phyloP scores from a whole-genome alignment of 92 coral and sea anemone genomes.

The Porites rus region DNA sequence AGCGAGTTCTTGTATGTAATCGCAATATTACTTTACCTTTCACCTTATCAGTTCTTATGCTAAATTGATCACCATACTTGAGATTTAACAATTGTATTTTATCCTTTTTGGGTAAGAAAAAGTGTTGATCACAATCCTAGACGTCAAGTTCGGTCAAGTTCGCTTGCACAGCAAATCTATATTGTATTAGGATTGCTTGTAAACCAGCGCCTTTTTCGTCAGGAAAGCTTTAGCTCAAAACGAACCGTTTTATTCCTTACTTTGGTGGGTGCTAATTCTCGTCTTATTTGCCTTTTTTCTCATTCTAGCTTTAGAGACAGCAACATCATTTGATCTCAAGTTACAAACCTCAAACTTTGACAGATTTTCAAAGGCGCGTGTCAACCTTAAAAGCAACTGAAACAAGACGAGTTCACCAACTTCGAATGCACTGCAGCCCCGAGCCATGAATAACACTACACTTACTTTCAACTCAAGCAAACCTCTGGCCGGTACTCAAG shows the following conservation, averaged over 20 bases:
- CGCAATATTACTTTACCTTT: neutral
- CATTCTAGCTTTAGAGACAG: neutral
- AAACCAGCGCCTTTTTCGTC: neutral
- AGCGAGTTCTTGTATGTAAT: neutral
- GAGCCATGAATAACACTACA: conserved; percentile 18
- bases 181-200: neutral
- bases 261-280: neutral
- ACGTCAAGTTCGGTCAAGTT: conserved; percentile 3
- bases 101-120: neutral
- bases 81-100: conserved; percentile 12
- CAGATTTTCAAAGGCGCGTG: neutral
- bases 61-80: neutral
- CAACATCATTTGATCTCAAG: neutral
- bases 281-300: neutral
- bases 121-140: neutral
- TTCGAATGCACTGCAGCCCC: neutral
- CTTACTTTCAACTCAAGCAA: conserved; percentile 23
- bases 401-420: neutral
- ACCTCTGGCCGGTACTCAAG: neutral
- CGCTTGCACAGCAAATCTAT: conserved; percentile 5
- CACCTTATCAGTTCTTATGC: neutral
- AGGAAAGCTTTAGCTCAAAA: neutral
- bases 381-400: neutral
- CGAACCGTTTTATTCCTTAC: no score
- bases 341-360: neutral